phyloP scores from a whole-genome alignment of 2,797 vertebrate genomes.

The Brotula barbata region DNA sequence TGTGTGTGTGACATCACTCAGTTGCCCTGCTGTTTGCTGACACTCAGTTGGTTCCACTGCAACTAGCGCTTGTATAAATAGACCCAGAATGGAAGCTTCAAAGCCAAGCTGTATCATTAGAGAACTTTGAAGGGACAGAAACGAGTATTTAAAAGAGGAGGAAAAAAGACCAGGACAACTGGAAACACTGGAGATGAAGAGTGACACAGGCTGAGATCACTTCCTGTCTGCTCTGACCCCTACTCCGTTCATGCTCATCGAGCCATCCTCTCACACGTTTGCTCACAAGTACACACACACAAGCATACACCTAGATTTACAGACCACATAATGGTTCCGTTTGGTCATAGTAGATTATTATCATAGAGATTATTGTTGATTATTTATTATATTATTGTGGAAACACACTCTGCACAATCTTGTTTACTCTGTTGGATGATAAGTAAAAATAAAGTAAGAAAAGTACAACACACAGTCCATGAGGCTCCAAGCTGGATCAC shows the following conservation, averaged over 20 bases:
- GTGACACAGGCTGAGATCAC: constrained; percentile 32
- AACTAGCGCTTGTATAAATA: constrained; percentile 78
- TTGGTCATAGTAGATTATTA: no score
- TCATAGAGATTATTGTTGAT: no score
- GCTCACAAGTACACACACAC: constrained; percentile 5
- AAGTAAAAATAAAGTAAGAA: no score
- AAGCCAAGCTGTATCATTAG: constrained; percentile 72
- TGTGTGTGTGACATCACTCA: constrained; percentile 33
- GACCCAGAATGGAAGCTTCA: constrained; percentile 64
- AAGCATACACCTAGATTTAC: not conserved
- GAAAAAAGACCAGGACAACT: constrained; percentile 4
- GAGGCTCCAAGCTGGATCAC: no score
- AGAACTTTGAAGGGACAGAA: constrained; percentile 35
- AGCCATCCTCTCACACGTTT: not conserved
- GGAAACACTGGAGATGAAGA: constrained; percentile 12
- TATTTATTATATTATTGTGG: no score
- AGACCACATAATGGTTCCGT: no score
- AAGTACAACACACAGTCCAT: no score
- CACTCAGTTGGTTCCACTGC: constrained; percentile 69
- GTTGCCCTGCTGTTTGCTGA: constrained; percentile 62
- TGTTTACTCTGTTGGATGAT: no score
- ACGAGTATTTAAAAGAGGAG: constrained; percentile 26
- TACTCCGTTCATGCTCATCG: not conserved
- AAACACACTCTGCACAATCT: no score
- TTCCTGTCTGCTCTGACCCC: constrained; percentile 38